Evolutionary conservation across 2,888 invertebrate species (phyloP), one percentile per base, ranked within the genome.

Genomic region (Hoplodrina blanda): DNA sequence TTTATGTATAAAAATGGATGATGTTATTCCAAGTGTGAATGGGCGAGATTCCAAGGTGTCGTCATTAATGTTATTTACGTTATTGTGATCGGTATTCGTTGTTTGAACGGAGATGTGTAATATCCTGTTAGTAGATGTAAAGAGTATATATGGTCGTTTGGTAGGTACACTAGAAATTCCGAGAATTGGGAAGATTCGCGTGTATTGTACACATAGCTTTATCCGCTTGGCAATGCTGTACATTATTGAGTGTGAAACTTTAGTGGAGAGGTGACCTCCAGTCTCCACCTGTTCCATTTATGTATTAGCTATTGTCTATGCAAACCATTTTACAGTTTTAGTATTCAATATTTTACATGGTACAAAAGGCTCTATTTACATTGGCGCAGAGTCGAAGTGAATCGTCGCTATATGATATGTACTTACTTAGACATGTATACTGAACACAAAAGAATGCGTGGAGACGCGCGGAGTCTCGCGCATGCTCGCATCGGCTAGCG

Each of bases 1-100:
- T 74, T 79, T 64, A 75, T 80, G 66, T 69, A 80, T 77, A 78
- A 80, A 79, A 69, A 78, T 75, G 67, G 68, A 77, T 81, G 74
- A 79, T 77, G 77, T 69, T 83, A 73, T 76, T 79, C 33, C 55
- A 62, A 67, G 60, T 71, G 75, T 66, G 77, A 75, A 77, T 79
- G 73, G 81, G 77, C 71, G 67, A 60, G 75, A 66, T 73, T 84
- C 71, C 84, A 83, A 83, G 61, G 54, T 63, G 67, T 74, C 79
- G 73, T 83, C 75, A 79, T 78, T 69, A 59, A 62, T 59, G n/a
- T 72, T 80, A 67, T 75, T 65, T 69, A 78, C 60, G 72, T 78
- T 69, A 66, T 70, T 62, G 62, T 72, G 57, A 66, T 63, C 11
- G 63, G 46, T 65, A 57, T 62, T 41, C 8, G 17, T 65, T 41